Evolutionary conservation across 2,888 invertebrate species (phyloP).

Genomic region (Timema podura): DNA sequence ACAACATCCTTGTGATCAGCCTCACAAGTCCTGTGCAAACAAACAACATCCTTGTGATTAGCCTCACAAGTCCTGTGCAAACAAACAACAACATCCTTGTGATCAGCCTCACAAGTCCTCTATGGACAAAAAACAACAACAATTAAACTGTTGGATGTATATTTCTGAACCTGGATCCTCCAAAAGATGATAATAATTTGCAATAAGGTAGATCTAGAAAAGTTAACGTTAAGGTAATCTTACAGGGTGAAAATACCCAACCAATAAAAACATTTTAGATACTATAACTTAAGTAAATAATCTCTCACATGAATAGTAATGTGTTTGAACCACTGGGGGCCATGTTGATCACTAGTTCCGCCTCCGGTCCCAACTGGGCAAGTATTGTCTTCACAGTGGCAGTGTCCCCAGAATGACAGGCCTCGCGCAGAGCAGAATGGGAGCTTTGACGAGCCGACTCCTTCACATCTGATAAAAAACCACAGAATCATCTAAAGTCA

Average conservation of each 20-base stretch:
- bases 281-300: too few relatives aligned
- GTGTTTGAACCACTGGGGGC: slow-evolving; percentile 86
- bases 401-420: slow-evolving; percentile 70
- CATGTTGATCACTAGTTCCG: slow-evolving; percentile 76
- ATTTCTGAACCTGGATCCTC: too few relatives aligned
- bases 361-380: slow-evolving; percentile 59
- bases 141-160: background rate
- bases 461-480: slow-evolving; percentile 55
- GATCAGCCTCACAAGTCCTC: slow-evolving; percentile 49
- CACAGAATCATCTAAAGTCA: too few relatives aligned
- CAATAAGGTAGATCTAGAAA: too few relatives aligned
- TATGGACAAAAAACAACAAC: slow-evolving; percentile 57
- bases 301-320: slow-evolving; percentile 79
- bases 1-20: slow-evolving; percentile 77
- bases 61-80: slow-evolving; percentile 48
- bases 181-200: too few relatives aligned
- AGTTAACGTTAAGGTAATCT: too few relatives aligned
- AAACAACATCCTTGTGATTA: too few relatives aligned
- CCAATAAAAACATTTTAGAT: too few relatives aligned
- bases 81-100: too few relatives aligned
- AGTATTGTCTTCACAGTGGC: slow-evolving; percentile 62
- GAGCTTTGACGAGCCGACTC: slow-evolving; percentile 70
- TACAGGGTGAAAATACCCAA: too few relatives aligned
- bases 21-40: slow-evolving; percentile 69
- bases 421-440: slow-evolving; percentile 72